phyloP scores from a whole-genome alignment of 2,888 invertebrate genomes.

The Neocrepidodera transversa region DNA sequence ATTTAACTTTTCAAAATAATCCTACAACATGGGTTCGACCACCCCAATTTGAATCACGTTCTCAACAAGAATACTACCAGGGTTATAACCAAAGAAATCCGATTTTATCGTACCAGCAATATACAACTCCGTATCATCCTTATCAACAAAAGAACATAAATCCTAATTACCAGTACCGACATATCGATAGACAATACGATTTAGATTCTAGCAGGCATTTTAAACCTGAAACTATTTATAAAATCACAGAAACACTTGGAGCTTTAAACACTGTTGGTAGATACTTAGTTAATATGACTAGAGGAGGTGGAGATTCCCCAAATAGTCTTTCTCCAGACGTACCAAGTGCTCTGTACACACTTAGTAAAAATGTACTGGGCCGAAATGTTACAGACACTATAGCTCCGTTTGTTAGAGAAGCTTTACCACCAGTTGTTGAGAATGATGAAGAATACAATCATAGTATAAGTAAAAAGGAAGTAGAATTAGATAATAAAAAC shows the following conservation, averaged over 20 bases:
- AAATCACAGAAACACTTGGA: slow-evolving; percentile 71
- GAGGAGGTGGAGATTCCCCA: slow-evolving; percentile 57
- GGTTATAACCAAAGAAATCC: slow-evolving; percentile 13
- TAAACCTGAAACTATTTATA: slow-evolving; percentile 59
- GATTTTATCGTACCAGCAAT: slow-evolving; percentile 15
- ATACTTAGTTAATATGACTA: slow-evolving; percentile 83
- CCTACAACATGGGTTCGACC: slow-evolving; percentile 49
- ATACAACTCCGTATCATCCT: slow-evolving; percentile 1
- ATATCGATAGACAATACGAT: slow-evolving; percentile 37
- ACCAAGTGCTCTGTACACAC: slow-evolving; percentile 78
- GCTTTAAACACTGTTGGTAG: slow-evolving; percentile 87
- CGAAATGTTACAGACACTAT: slow-evolving; percentile 82
- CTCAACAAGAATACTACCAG: slow-evolving; percentile 22
- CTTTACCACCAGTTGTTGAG: slow-evolving; percentile 48
- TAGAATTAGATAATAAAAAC: slow-evolving; percentile 59
- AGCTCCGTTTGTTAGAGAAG: slow-evolving; percentile 72
- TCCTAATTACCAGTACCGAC: slow-evolving; percentile 18
- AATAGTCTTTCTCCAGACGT: slow-evolving; percentile 63
- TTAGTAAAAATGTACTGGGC: slow-evolving; percentile 80
- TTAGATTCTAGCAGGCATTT: slow-evolving; percentile 55
- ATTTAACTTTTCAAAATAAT: slow-evolving; percentile 42
- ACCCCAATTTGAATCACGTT: slow-evolving; percentile 40
- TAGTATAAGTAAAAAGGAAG: slow-evolving; percentile 61
- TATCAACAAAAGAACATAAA: slow-evolving; percentile 18
- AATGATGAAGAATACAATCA: slow-evolving; percentile 41